Conservation (phyloP, 2,888 invertebrate genomes). For the Brenthis ino region DNA sequence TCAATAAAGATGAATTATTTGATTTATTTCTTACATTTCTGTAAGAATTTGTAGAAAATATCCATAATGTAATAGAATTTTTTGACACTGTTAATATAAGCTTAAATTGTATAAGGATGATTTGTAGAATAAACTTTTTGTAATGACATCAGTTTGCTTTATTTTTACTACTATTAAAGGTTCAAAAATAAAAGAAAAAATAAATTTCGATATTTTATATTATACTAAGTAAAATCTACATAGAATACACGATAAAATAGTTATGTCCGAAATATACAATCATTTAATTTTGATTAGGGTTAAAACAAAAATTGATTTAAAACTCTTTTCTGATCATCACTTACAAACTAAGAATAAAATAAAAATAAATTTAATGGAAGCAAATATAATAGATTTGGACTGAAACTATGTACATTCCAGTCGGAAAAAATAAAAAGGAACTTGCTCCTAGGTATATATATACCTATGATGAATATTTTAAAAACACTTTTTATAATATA, state of each 20-base stretch:
- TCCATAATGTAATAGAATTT: no score
- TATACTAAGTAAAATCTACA: slow-evolving; percentile 61
- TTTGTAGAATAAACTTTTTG: no score
- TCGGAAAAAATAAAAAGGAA: slow-evolving; percentile 53
- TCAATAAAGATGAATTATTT: no score
- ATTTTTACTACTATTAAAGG: neutral
- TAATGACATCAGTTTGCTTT: no score
- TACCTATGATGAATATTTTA: slow-evolving; percentile 37
- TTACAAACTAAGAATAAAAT: slow-evolving; percentile 57
- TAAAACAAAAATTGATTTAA: slow-evolving; percentile 70
- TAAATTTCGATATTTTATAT: slow-evolving; percentile 52
- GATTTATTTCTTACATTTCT: no score
- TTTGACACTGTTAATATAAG: no score
- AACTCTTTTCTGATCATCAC: slow-evolving; percentile 56
- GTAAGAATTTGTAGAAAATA: no score
- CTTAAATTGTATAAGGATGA: no score
- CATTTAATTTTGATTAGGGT: slow-evolving; percentile 69
- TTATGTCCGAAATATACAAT: slow-evolving; percentile 77
- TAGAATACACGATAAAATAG: slow-evolving; percentile 69
- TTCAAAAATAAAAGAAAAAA: slow-evolving; percentile 20
- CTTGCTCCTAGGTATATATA: slow-evolving; percentile 45
- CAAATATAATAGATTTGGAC: slow-evolving; percentile 54
- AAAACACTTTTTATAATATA: slow-evolving; percentile 25
- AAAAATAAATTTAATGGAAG: slow-evolving; percentile 69
- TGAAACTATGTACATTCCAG: slow-evolving; percentile 45